phyloP scores from a whole-genome alignment of 2,113 vertebrate species.

The Ceyx margarethae region DNA sequence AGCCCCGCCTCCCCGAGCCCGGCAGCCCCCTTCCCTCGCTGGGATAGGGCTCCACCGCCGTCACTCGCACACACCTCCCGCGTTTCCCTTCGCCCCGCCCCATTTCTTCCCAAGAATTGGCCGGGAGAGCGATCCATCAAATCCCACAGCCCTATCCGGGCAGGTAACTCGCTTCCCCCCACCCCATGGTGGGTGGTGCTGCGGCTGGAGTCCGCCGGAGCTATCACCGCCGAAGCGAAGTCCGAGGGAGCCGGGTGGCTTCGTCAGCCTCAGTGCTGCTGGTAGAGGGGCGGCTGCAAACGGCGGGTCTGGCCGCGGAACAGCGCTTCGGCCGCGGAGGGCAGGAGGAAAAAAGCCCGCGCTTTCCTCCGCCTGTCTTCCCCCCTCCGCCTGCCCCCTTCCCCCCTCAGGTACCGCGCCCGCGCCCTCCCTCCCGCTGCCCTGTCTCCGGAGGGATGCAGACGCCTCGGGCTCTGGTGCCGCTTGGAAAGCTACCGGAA shows the following conservation, averaged over 20 bases:
- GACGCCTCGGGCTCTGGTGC: fast-evolving
- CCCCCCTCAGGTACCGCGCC: too few species aligned
- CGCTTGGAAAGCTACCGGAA: neutral
- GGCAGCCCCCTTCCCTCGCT: neutral
- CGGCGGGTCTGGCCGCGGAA: neutral
- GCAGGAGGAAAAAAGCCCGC: neutral
- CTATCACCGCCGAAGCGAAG: fast-evolving
- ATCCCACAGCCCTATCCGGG: fast-evolving
- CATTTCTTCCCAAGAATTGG: neutral
- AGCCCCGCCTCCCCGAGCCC: neutral
- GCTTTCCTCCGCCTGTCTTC: too few species aligned
- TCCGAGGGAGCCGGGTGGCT: fast-evolving
- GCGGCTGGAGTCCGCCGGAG: fast-evolving
- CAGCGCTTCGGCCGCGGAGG: neutral
- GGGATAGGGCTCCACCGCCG: neutral
- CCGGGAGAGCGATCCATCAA: fast-evolving
- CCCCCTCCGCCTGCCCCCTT: too few species aligned
- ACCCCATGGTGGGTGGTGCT: fast-evolving
- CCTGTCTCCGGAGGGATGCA: too few species aligned
- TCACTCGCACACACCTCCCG: constrained; percentile 21
- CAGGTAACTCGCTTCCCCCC: too few species aligned
- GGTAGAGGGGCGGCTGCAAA: too few species aligned
- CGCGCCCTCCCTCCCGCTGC: neutral
- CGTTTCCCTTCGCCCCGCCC: neutral
- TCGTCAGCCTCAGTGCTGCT: too few species aligned